These are phyloP conservation scores for Helicoverpa armigera DNA, from an alignment of 1,140 invertebrate species.

Conservation along the genomic window DNA sequence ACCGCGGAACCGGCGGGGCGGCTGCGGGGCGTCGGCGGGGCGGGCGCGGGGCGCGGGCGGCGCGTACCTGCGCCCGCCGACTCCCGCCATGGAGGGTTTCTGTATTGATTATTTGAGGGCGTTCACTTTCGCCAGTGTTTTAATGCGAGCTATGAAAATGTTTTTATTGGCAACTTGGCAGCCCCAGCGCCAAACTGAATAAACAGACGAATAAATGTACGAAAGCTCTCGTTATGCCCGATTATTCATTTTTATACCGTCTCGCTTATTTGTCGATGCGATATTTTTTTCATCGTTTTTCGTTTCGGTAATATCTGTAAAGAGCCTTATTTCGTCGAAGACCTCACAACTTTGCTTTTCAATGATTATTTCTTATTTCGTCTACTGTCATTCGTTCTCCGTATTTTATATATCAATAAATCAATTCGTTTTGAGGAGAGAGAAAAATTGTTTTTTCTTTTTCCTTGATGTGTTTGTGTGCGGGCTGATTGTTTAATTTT, in stretches of 20 bases:
- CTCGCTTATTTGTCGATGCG: conserved; percentile 49
- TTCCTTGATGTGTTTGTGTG: conserved; percentile 18
- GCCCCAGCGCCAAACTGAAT: conserved; percentile 49
- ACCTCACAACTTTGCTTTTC: conserved; percentile 44
- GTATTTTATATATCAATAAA: conserved; percentile 49
- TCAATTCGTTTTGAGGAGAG: conserved; percentile 36
- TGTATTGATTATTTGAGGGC: conserved; percentile 83
- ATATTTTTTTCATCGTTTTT: conserved; percentile 48
- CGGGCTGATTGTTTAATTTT: conserved; percentile 30
- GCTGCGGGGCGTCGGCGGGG: conserved; percentile 41
- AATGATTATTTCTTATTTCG: conserved; percentile 49
- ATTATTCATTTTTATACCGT: conserved; percentile 52
- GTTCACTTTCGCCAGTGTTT: conserved; percentile 85
- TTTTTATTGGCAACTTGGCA: conserved; percentile 80
- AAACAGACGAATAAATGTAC: conserved; percentile 51
- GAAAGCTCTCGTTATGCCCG: conserved; percentile 49
- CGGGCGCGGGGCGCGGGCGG: conserved; percentile 44
- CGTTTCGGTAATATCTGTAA: conserved; percentile 44
- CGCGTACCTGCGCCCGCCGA: conserved; percentile 75
- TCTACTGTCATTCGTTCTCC: conserved; percentile 34
- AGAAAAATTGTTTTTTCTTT: conserved; percentile 21
- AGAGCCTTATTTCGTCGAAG: conserved; percentile 44
- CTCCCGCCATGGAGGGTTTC: conserved; percentile 54
- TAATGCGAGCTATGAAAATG: conserved; percentile 81
- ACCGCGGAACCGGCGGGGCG: conserved; percentile 43